Evolutionary conservation across 1,140 invertebrate species (phyloP).

Genomic region (Adelges cooleyi): DNA sequence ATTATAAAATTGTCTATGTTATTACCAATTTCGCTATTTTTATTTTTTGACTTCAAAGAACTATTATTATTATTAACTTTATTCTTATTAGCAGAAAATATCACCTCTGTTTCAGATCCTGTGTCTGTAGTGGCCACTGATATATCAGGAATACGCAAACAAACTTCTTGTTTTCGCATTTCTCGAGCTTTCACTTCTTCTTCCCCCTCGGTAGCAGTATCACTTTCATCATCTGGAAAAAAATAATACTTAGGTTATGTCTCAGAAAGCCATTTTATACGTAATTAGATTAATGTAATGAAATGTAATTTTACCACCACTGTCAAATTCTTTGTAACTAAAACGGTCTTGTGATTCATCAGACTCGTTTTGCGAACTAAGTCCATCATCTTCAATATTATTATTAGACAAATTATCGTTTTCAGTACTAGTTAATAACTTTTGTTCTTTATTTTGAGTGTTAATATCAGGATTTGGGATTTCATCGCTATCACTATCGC

Average conservation of each 20-base stretch:
- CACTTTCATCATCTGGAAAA: constrained; percentile 55
- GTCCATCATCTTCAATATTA: constrained; percentile 35
- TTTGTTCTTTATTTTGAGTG: not conserved
- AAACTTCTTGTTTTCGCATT: constrained; percentile 53
- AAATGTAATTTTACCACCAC: constrained; percentile 45
- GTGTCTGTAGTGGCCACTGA: constrained; percentile 51
- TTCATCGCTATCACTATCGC: constrained; percentile 22
- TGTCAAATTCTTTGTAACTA: constrained; percentile 50
- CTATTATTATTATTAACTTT: not conserved
- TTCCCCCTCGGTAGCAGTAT: constrained; percentile 61
- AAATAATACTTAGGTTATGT: not conserved
- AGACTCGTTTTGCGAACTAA: constrained; percentile 39
- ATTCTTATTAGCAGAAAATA: constrained; percentile 29
- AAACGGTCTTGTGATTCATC: constrained; percentile 49
- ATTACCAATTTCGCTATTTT: no score
- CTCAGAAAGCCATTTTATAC: no score
- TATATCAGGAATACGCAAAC: constrained; percentile 47
- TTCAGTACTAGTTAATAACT: not conserved
- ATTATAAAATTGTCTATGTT: no score
- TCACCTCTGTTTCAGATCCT: constrained; percentile 64
- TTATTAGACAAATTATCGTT: constrained; percentile 21
- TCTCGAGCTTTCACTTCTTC: constrained; percentile 54
- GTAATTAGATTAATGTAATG: constrained; percentile 3
- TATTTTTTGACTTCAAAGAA: no score
- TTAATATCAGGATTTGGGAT: not conserved